These are phyloP conservation scores for Agonopterix subpropinquella DNA, from an alignment of 2,888 invertebrate genomes.

Conservation along the genomic window DNA sequence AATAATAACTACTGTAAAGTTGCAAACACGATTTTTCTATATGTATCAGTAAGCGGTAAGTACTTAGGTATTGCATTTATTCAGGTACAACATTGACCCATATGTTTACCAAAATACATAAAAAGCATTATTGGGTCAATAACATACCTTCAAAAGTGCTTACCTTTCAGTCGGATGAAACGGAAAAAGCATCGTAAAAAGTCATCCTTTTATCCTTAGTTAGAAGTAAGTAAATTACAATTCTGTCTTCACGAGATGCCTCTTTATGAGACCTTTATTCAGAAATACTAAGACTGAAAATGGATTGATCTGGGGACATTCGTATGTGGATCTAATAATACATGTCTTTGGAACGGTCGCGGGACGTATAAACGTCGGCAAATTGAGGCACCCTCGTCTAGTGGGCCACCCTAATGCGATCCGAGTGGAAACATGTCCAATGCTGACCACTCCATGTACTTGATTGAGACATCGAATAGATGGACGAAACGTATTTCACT, in stretches of 20 bases:
- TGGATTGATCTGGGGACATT: too few relatives aligned
- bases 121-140: neutral
- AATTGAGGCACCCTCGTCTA: constrained; percentile 49
- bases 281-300: too few relatives aligned
- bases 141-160: constrained; percentile 1
- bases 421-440: constrained; percentile 32
- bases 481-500: constrained; percentile 19
- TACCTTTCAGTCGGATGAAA: neutral
- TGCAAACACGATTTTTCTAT: too few relatives aligned
- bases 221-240: constrained; percentile 29
- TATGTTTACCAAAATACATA: neutral
- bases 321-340: neutral
- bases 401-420: constrained; percentile 27
- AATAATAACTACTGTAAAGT: too few relatives aligned
- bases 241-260: too few relatives aligned
- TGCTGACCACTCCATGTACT: constrained; percentile 26
- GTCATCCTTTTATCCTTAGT: constrained; percentile 18
- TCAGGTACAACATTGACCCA: neutral
- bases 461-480: constrained; percentile 30
- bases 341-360: constrained; percentile 1
- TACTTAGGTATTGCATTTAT: neutral
- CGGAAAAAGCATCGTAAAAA: constrained; percentile 10
- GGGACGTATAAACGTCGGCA: constrained; percentile 39
- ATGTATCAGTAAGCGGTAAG: too few relatives aligned
- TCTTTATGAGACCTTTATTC: too few relatives aligned